Evolutionary conservation across 2,888 invertebrate genomes (phyloP).

Genomic region (Caenorhabditis auriculariae): DNA sequence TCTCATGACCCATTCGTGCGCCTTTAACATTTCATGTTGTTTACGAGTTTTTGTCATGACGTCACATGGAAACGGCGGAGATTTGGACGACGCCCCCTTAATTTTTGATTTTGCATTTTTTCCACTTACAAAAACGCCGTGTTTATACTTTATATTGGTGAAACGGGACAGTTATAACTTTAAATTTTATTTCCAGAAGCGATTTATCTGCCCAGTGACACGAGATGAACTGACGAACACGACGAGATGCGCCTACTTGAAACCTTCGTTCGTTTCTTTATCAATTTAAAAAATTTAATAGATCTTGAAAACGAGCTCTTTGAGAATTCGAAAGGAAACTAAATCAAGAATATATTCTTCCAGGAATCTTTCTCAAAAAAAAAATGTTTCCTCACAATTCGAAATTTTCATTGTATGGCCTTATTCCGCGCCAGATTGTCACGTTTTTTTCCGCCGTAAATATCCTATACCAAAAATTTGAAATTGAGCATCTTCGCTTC

Average conservation of each 20-base stretch:
- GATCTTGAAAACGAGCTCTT: not conserved
- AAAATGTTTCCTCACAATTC: too few species aligned
- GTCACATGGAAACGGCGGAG: too few species aligned
- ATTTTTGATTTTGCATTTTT: too few species aligned
- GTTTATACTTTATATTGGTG: not conserved
- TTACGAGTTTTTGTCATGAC: not conserved
- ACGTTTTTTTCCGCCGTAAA: too few species aligned
- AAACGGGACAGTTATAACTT: constrained; percentile 2
- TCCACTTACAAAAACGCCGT: too few species aligned
- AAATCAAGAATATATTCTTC: not conserved
- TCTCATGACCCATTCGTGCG: too few species aligned
- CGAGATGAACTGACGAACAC: constrained; percentile 92
- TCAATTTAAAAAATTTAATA: too few species aligned
- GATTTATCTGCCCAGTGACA: constrained; percentile 96
- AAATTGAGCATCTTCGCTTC: too few species aligned
- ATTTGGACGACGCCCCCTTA: too few species aligned
- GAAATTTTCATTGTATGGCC: too few species aligned
- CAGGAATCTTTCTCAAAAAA: not conserved
- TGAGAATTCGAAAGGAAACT: not conserved
- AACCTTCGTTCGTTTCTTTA: constrained; percentile 73
- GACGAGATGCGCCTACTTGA: constrained; percentile 87
- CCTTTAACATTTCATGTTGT: not conserved
- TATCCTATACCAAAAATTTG: too few species aligned
- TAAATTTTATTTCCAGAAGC: constrained; percentile 64
- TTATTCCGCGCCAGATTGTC: too few species aligned